These are phyloP conservation scores for Leucophenga varia DNA, from an alignment of 1,140 invertebrate genomes.

Conservation along the genomic window DNA sequence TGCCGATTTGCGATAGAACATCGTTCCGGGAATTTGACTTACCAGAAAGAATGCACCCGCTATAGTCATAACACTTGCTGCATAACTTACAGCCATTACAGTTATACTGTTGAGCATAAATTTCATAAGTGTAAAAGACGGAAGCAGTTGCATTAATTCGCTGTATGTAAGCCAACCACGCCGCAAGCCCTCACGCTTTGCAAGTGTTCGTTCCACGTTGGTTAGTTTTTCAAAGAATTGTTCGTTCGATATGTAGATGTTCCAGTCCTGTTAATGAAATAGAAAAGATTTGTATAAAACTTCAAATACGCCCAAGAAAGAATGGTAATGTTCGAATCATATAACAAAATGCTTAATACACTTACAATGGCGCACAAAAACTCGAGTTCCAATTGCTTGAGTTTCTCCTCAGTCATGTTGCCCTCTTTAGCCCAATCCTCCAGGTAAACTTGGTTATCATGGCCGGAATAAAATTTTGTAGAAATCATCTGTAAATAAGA, in stretches of 20 bases:
- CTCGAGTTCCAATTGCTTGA: slow-evolving; percentile 83
- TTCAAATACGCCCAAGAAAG: background rate
- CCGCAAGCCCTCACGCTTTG: slow-evolving; percentile 68
- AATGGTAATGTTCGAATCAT: slow-evolving; percentile 1
- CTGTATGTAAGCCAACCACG: slow-evolving; percentile 85
- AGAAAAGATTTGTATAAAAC: slow-evolving; percentile 15
- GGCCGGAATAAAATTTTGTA: slow-evolving; percentile 91
- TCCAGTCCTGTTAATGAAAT: slow-evolving; percentile 71
- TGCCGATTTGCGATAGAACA: slow-evolving; percentile 32
- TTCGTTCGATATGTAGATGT: slow-evolving; percentile 72
- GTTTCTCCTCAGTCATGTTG: slow-evolving; percentile 69
- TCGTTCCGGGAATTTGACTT: slow-evolving; percentile 61
- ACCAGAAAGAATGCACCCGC: slow-evolving; percentile 69
- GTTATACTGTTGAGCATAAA: slow-evolving; percentile 66
- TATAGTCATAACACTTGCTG: slow-evolving; percentile 70
- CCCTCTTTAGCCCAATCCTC: slow-evolving; percentile 85
- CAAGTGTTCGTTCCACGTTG: slow-evolving; percentile 70
- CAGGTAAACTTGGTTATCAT: slow-evolving; percentile 85
- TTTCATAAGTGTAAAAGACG: slow-evolving; percentile 60
- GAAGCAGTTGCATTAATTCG: slow-evolving; percentile 70
- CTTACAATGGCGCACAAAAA: slow-evolving; percentile 89
- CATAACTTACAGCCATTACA: slow-evolving; percentile 70
- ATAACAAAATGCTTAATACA: slow-evolving; percentile 27
- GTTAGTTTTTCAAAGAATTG: slow-evolving; percentile 70
- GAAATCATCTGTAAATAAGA: slow-evolving; percentile 89